Base-by-base conservation (phyloP, 1,140 invertebrate species). In the Planococcus citri region DNA sequence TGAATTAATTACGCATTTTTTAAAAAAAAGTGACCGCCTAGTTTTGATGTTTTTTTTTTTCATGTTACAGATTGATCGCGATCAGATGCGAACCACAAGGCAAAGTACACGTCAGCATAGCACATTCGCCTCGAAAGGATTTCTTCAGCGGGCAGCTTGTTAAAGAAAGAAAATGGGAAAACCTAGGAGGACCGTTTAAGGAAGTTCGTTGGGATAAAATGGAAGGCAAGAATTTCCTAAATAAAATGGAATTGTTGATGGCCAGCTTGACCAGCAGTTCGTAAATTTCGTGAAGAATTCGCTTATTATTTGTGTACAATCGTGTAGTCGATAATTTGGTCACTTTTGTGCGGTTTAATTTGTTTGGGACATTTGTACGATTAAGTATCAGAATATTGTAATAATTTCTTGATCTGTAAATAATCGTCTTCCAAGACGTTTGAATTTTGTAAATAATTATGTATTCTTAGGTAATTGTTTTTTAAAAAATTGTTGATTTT, bases 171-270 rank as follows among this genome's bases (percentile, higher is more conserved):
- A 89, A 91, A 76, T 97, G 93, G 94, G 91, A 94, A 76, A 91
- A 94, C 79, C 80, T 95, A 0, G 91, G 90, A 9, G 89, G 90
- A 22, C 87, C 88, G 58, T 97, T 94, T 78, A 89, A 94, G 77
- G 91, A 95, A 81, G 89, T 97, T 9, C 84, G 90, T 73, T 86
- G 95, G 77, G 92, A 96, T 67, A 93, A 93, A 81, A 92, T 98
- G 85, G 93, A 97, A 77, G 95, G 95, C n/a, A 91, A 92, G 75
- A 97, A 95, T 80, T 96, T 97, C 78, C 81, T 96, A 0, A 95
- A 94, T 75, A 97, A 97, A 84, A 94, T 97, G 86, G 95, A 97
- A 83, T 83, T 95, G 71, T 82, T 97, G 4, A 95, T 97, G 93
- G 93, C 94, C 22, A 90, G 90, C 74, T 79, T 95, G 17, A 93